A percentile compares a stretch with the other conserved stretches of the same genome.
These are phyloP conservation scores for Vulpes vulpes DNA, from an alignment of 2,113 vertebrate genomes.

Conservation along the genomic window DNA sequence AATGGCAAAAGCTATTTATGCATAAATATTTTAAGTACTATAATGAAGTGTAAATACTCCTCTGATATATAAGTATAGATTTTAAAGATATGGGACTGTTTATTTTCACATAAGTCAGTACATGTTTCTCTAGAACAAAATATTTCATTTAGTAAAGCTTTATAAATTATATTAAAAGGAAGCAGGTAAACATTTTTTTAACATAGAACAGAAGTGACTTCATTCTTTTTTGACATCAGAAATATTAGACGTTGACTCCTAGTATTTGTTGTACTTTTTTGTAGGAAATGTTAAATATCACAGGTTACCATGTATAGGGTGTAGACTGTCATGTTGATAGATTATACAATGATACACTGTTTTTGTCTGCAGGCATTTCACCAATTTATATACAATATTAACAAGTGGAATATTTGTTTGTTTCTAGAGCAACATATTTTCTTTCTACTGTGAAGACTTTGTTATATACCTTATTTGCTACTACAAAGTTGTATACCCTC, in stretches of 20 bases:
- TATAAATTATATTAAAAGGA: constrained; percentile 74
- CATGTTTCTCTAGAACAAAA: constrained; percentile 73
- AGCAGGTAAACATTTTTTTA: constrained; percentile 73
- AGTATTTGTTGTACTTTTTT: constrained; percentile 71
- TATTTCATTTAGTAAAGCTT: constrained; percentile 75
- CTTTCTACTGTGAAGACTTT: constrained; percentile 81
- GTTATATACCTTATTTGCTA: constrained; percentile 72
- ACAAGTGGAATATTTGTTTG: constrained; percentile 80
- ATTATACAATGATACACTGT: constrained; percentile 63
- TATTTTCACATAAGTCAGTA: constrained; percentile 76
- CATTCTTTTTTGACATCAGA: constrained; percentile 75
- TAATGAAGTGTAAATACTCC: constrained; percentile 73
- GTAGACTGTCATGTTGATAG: constrained; percentile 81
- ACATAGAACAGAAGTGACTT: constrained; percentile 68
- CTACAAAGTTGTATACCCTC: constrained; percentile 55
- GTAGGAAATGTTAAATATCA: constrained; percentile 70
- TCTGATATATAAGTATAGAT: constrained; percentile 67
- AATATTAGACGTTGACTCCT: constrained; percentile 65
- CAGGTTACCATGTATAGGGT: constrained; percentile 64
- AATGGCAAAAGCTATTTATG: constrained; percentile 74
- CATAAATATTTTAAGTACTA: constrained; percentile 64
- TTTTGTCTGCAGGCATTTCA: constrained; percentile 78
- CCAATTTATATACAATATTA: constrained; percentile 77
- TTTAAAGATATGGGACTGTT: constrained; percentile 75
- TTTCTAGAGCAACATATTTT: constrained; percentile 76